A percentile compares a stretch with the other conserved stretches of the same genome.
Conservation (phyloP, 2,797 vertebrate genomes). For the Macroramphosus scolopax region DNA sequence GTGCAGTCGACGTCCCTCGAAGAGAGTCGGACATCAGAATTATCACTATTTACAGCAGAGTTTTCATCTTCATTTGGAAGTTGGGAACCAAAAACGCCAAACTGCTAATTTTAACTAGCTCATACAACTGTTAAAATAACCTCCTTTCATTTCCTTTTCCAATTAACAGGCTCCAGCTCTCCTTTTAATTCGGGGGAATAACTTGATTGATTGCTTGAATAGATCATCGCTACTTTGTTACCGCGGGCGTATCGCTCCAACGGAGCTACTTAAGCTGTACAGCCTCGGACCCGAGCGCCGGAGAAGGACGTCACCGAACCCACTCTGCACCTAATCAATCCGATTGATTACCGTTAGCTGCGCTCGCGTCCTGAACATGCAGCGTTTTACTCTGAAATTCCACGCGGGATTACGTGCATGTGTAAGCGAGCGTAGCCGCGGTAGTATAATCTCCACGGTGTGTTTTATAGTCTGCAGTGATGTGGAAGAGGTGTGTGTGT, state of each 20-base stretch:
- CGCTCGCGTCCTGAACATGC: conserved; percentile 33
- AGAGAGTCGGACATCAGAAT: no score
- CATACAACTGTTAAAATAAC: no score
- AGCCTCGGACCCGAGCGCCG: conserved; percentile 14
- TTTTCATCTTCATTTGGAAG: no score
- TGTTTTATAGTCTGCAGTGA: conserved; percentile 25
- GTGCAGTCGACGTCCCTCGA: no score
- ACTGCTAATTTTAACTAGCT: no score
- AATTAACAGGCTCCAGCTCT: no score
- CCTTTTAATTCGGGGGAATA: conserved; percentile 29
- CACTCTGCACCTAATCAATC: conserved; percentile 55
- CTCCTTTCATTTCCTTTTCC: conserved; percentile 15
- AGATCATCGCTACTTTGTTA: conserved; percentile 33
- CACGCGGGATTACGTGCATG: conserved; percentile 9
- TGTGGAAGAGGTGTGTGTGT: conserved; percentile 14
- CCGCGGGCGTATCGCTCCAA: conserved; percentile 27
- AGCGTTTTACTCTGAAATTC: conserved; percentile 35
- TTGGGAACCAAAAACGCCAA: no score
- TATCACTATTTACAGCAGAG: no score
- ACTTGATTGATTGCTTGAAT: conserved; percentile 50
- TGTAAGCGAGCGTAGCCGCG: conserved; percentile 4
- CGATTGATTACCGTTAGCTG: conserved; percentile 53
- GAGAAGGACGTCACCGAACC: conserved; percentile 34
- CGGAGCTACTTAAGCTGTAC: conserved; percentile 23
- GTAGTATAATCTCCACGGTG: conserved; percentile 11